A percentile compares a stretch with the other conserved stretches of the same genome.
Conservation (phyloP, 1,140 invertebrate species). For the Aphidius ervi region DNA sequence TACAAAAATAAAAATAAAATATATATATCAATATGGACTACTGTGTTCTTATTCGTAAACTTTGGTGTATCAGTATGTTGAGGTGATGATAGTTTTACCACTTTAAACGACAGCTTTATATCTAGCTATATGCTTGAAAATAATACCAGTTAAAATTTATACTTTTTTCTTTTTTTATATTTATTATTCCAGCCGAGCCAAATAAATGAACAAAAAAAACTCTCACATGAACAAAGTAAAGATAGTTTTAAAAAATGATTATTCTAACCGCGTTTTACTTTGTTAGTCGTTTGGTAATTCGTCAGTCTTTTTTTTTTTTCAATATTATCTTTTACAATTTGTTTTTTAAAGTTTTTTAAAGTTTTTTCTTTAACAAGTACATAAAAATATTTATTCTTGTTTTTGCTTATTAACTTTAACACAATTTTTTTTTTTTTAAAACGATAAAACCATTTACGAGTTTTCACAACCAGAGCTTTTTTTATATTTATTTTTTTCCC, state of each 20-base stretch:
- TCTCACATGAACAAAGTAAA: background rate
- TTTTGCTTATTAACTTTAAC: too few relatives aligned
- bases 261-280: background rate
- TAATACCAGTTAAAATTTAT: background rate
- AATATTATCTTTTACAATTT: too few relatives aligned
- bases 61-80: background rate
- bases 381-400: too few relatives aligned
- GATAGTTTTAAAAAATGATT: slow-evolving; percentile 10
- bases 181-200: slow-evolving; percentile 13
- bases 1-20: too few relatives aligned
- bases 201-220: background rate
- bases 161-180: background rate
- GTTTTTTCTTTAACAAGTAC: too few relatives aligned
- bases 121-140: background rate
- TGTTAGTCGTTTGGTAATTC: background rate
- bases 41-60: too few relatives aligned
- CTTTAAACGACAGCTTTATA: slow-evolving; percentile 16
- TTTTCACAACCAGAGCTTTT: background rate
- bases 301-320: too few relatives aligned
- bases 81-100: slow-evolving; percentile 20
- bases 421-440: too few relatives aligned
- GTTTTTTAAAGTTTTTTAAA: too few relatives aligned
- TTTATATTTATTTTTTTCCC: background rate
- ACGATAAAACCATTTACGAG: too few relatives aligned
- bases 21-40: too few relatives aligned